Evolutionary conservation across 2,113 vertebrate genomes (phyloP).

Genomic region (Bagarius yarrelli): DNA sequence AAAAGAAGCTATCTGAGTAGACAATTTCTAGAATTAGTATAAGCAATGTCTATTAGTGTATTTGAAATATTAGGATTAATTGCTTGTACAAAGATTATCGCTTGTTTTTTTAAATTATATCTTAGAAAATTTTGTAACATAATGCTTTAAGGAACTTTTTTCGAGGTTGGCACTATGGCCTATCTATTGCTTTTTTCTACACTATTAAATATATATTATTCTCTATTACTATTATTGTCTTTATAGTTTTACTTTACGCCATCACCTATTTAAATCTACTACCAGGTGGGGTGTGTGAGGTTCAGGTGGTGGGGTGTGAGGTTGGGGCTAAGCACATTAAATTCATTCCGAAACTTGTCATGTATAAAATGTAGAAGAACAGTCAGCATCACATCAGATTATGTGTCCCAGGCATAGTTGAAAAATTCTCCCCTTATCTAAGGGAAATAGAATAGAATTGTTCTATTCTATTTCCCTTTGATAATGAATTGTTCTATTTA

Average conservation of each 20-base stretch:
- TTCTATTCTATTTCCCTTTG: background rate
- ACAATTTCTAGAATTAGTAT: background rate
- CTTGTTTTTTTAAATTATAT: background rate
- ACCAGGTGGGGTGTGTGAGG: no score
- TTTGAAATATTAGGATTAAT: background rate
- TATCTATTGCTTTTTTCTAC: no score
- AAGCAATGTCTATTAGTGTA: background rate
- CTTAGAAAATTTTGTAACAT: background rate
- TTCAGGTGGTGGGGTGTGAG: no score
- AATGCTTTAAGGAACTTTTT: background rate
- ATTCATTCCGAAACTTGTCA: no score
- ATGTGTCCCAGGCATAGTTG: background rate
- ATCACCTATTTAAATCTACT: no score
- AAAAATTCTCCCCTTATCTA: no score
- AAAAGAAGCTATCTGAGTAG: background rate
- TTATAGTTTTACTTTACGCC: no score
- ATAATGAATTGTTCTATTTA: background rate
- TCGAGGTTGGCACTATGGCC: no score
- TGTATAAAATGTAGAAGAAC: background rate
- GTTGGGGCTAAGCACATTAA: no score
- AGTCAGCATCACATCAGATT: background rate
- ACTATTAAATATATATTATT: no score
- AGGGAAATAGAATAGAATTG: no score
- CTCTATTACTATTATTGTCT: no score
- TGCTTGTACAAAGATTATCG: background rate